Evolutionary conservation across 2,888 invertebrate species (phyloP), one percentile per base, ranked within the genome.

Genomic region (Platyscelio sp.): DNA sequence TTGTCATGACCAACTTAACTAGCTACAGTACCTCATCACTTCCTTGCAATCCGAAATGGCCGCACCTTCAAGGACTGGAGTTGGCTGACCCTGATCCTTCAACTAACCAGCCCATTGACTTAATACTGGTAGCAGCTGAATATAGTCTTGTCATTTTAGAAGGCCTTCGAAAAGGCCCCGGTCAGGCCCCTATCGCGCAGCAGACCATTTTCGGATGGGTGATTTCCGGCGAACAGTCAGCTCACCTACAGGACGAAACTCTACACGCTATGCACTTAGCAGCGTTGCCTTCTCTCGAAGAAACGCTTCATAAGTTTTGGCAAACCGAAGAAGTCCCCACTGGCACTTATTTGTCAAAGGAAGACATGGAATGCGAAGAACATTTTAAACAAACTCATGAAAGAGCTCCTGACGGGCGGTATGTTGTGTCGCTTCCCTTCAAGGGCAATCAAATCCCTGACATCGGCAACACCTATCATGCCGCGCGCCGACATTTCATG

Each of bases 131-230:
- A n/a, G 40, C 43, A 1, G 20, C 22, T 15, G 63, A 40, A 11
- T 15, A 26, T 13, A 15, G 26, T 15, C 15, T 40, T 13, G 26
- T 63, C 6, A 24, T 63, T 2, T 26, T 26, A 24, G n/a, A 29
- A 13, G 67, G 49, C 5, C 9, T 27, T 22, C 11, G 26, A 15
- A 15, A 15, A 22, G 26, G 27, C 3, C 20, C 22, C 3, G 1
- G 2, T 3, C 3, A 3, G 22, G 38, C 18, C 2, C 46, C 24
- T 2, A 6, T 46, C 3, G 63, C 63, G 2, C 63, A 63, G 27
- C 3, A 63, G 9, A 63, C 46, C 27, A 63, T 46, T 7, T 63
- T 63, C n/a, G 63, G 63, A 15, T 63, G 46, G 63, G 38, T 63
- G 9, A n/a, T 63, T 46, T 63, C 43, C 6, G 63, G 63, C 24